phyloP scores from a whole-genome alignment of 2,888 invertebrate species.

The Hirtodrosophila trivittata region DNA sequence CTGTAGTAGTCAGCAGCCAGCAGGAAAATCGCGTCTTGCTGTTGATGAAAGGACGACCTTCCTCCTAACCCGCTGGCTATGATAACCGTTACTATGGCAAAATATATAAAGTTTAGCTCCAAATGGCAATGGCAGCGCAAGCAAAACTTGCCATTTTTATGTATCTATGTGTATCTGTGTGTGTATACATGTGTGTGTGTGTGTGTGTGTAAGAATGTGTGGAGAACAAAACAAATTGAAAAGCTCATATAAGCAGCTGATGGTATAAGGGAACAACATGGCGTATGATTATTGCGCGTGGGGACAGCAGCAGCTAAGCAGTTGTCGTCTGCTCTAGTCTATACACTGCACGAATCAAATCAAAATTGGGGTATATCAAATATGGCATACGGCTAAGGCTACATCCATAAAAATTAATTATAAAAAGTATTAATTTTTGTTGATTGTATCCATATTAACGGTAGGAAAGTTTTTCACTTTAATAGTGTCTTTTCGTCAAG shows the following conservation, averaged over 20 bases:
- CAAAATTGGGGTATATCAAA: background rate
- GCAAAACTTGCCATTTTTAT: conserved; percentile 68
- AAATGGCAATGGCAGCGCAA: conserved; percentile 67
- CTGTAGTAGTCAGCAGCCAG: conserved; percentile 73
- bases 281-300: conserved; percentile 74
- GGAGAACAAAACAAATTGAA: conserved; percentile 77
- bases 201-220: conserved; percentile 20
- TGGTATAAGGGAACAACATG: conserved; percentile 58
- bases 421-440: background rate
- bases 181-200: conserved; percentile 3
- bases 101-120: conserved; percentile 76
- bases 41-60: conserved; percentile 62
- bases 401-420: background rate
- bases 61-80: conserved; percentile 40
- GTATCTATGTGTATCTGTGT: conserved; percentile 28
- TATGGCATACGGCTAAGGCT: background rate
- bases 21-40: conserved; percentile 44
- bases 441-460: no score
- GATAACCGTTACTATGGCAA: conserved; percentile 73
- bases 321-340: conserved; percentile 16
- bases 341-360: conserved; percentile 12
- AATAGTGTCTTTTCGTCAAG: background rate
- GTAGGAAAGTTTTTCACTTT: background rate
- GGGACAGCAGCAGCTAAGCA: conserved; percentile 34
- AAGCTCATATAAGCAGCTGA: conserved; percentile 70